Conservation (phyloP, 1,140 invertebrate species). For the Eumeta japonica region DNA sequence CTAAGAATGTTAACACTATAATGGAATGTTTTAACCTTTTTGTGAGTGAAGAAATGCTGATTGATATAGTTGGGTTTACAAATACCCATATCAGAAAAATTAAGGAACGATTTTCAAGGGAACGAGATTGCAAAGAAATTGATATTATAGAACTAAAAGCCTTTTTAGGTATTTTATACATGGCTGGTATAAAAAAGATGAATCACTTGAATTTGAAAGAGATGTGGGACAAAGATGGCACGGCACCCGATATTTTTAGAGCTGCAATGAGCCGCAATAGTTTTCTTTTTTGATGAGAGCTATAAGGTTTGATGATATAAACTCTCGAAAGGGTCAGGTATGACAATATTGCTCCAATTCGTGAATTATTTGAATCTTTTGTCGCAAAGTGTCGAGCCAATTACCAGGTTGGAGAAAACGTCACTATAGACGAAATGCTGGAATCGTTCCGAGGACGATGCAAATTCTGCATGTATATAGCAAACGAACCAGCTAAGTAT, state of each 20-base stretch:
- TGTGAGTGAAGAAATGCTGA: constrained; percentile 13
- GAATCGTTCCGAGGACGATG: constrained; percentile 23
- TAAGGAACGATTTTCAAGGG: constrained; percentile 16
- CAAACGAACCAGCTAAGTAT: too few species aligned
- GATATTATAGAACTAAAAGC: constrained; percentile 24
- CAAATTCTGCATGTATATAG: too few species aligned
- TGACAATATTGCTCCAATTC: constrained; percentile 30
- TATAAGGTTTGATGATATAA: constrained; percentile 26
- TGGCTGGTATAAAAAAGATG: constrained; percentile 20
- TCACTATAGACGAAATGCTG: constrained; percentile 38
- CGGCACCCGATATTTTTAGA: constrained; percentile 21
- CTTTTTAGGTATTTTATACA: constrained; percentile 25
- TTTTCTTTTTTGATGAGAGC: constrained; percentile 22
- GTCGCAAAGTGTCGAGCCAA: constrained; percentile 19
- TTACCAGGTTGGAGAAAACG: constrained; percentile 14
- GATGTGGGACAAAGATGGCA: constrained; percentile 26
- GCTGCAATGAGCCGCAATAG: constrained; percentile 12
- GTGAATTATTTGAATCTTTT: too few species aligned
- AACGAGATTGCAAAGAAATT: constrained; percentile 19
- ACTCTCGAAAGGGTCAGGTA: constrained; percentile 17
- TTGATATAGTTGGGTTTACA: constrained; percentile 20
- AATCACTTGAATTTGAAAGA: constrained; percentile 22
- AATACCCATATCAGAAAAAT: constrained; percentile 17
- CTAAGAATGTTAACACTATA: not conserved
- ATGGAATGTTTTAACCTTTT: constrained; percentile 19